Conservation (phyloP, 2,888 invertebrate genomes). For the Aplocera efformata region DNA sequence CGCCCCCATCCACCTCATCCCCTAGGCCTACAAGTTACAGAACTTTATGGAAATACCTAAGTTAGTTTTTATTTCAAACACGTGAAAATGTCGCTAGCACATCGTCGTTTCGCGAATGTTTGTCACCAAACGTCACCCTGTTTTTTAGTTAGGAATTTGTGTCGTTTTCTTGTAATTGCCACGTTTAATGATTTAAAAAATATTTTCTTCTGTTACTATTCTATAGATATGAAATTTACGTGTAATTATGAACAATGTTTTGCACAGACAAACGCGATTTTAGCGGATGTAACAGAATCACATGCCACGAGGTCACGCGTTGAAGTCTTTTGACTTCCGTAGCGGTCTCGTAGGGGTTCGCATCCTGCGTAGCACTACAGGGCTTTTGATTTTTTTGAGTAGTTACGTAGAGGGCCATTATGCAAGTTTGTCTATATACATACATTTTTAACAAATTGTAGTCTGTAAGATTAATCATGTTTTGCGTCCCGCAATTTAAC, state of each 20-base stretch:
- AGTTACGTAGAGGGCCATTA: no score
- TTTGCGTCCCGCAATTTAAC: no score
- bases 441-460: no score
- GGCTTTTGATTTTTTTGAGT: neutral
- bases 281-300: constrained; percentile 2
- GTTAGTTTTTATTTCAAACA: no score
- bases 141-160: no score
- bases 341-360: constrained; percentile 23
- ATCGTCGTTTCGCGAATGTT: no score
- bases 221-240: neutral
- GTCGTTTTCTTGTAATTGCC: neutral
- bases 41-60: constrained; percentile 7
- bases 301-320: constrained; percentile 12
- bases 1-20: constrained; percentile 28
- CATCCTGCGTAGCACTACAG: constrained; percentile 16
- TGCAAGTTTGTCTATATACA: no score
- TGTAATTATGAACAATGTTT: neutral
- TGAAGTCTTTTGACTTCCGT: constrained; percentile 23
- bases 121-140: no score
- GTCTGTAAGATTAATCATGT: no score
- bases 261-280: neutral
- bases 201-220: neutral
- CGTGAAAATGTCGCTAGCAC: no score
- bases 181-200: no score
- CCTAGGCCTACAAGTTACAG: constrained; percentile 34